Evolutionary conservation across 2,888 invertebrate species (phyloP), one percentile per base, ranked within the genome.

Genomic region (Xanthia icteritia): DNA sequence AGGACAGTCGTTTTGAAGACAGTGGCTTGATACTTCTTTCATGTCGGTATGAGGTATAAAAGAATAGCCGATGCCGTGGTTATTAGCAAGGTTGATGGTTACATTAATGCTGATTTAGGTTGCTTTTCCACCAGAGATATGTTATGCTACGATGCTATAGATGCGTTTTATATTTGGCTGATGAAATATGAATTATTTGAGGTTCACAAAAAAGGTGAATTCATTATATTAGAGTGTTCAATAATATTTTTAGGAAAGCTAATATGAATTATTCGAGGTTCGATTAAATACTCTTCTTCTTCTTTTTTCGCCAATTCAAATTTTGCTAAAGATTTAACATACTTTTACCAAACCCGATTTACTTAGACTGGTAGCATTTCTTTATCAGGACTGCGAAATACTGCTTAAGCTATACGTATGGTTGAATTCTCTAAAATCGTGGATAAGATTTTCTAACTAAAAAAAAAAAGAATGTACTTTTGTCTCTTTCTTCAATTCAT

Each of bases 1-100:
- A 79, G 78, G 78, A 64, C 56, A 67, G 67, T 51, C 31, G 39
- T 39, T 77, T 36, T 27, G 42, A 66, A 56, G 60, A 36, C 42
- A 58, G 56, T 58, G 23, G 3, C 23, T 27, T 31, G n/a, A 54
- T 39, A 20, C 27, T 82, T 31, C 27, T 54, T n/a, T 81, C 45
- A 17, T 51, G 27, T 23, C 11, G 8, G 5, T 39, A 23, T 76
- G 4, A 39, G 17, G 20, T 15, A 8, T 48, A 31, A 0, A 36
- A 54, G 27, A 81, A 56, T 64, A 23, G 15, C 23, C 31, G 27
- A 31, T 68, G 56, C 13, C 11, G 27, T 45, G 5, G 23, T 67
- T 27, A 23, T 15, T 5, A 17, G 36, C 45, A 56, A 64, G 48
- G 39, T 51, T n/a, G 20, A 64, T 73, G 15, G 0, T 51, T 27